A percentile compares a stretch with the other conserved stretches of the same genome.
Conservation (phyloP, 2,113 vertebrate species). For the Accipiter cooperii region DNA sequence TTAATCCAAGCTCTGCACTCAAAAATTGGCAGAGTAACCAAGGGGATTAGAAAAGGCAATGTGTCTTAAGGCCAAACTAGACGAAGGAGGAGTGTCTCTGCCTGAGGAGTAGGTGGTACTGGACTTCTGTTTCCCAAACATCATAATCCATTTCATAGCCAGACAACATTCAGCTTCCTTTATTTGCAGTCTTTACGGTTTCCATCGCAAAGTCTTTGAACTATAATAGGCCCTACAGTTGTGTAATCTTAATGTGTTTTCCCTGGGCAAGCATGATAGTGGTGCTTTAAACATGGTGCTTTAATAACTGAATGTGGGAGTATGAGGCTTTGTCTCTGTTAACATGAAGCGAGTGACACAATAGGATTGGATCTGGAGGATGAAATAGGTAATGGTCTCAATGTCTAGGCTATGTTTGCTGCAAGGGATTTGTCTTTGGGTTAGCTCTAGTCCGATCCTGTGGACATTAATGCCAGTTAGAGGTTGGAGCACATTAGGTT, state of each 20-base stretch:
- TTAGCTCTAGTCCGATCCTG: not conserved
- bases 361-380: not conserved
- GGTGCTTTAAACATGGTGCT: not conserved
- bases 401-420: not conserved
- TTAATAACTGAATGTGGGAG: not conserved
- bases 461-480: not conserved
- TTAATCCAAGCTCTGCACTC: not conserved
- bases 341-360: not conserved
- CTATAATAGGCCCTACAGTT: not conserved
- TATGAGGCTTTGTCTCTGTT: not conserved
- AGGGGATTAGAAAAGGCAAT: not conserved
- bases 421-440: not conserved
- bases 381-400: not conserved
- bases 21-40: not conserved
- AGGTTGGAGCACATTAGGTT: not conserved
- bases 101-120: not conserved
- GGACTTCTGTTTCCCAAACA: not conserved
- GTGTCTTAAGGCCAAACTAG: not conserved
- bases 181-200: not conserved
- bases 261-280: not conserved
- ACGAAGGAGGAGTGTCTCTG: not conserved
- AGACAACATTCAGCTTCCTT: not conserved
- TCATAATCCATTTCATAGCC: not conserved
- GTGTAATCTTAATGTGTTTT: not conserved
- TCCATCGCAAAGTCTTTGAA: not conserved